These are phyloP conservation scores for Montifringilla adamsi DNA, from an alignment of 2,113 vertebrate genomes.

Conservation along the genomic window DNA sequence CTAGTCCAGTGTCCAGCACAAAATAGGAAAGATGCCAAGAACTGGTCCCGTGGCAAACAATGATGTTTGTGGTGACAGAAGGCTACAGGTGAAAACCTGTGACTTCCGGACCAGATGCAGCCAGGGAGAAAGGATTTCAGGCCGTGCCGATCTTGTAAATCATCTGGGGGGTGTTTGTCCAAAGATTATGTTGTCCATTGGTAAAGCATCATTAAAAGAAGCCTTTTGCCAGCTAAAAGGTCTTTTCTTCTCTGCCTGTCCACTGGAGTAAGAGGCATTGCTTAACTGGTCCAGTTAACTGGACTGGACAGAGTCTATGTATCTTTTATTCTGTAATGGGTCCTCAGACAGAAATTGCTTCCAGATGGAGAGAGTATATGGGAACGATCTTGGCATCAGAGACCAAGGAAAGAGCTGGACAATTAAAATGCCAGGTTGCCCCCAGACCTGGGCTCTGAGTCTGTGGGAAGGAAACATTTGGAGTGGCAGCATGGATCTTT, in stretches of 20 bases:
- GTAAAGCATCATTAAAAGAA: background rate
- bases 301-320: background rate
- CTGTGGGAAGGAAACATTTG: background rate
- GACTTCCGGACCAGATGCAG: background rate
- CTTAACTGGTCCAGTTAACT: background rate
- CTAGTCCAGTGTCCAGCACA: background rate
- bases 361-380: background rate
- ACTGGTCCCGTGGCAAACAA: background rate
- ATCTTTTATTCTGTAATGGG: background rate
- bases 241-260: background rate
- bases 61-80: background rate
- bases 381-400: background rate
- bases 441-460: rapidly evolving
- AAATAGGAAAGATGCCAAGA: background rate
- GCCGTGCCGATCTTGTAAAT: background rate
- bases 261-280: background rate
- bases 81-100: background rate
- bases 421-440: background rate
- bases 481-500: background rate
- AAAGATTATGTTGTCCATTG: background rate
- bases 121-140: background rate
- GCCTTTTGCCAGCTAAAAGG: background rate
- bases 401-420: background rate
- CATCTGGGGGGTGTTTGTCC: background rate
- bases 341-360: background rate